These are phyloP conservation scores for Triplophysa siluroides DNA, from an alignment of 2,113 vertebrate genomes.

Conservation along the genomic window DNA sequence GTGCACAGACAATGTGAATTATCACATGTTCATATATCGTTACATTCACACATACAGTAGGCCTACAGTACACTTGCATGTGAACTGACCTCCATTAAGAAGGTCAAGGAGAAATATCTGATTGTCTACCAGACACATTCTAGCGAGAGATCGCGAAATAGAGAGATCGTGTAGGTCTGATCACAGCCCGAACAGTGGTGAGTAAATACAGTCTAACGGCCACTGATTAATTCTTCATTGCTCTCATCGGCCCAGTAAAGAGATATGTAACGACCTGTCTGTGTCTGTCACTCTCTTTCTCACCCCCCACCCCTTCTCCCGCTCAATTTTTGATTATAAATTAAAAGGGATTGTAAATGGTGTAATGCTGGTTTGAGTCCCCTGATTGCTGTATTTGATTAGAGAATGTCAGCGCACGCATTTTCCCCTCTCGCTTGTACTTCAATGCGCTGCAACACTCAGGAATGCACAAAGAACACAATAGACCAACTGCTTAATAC, in stretches of 20 bases:
- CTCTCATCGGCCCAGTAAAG: slow-evolving; percentile 95
- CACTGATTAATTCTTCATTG: slow-evolving; percentile 99
- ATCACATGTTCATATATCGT: neutral
- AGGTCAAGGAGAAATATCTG: slow-evolving; percentile 56
- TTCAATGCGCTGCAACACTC: slow-evolving; percentile 63
- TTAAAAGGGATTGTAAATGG: slow-evolving; percentile 97
- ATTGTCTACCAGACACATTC: slow-evolving; percentile 49
- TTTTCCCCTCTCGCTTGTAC: slow-evolving; percentile 67
- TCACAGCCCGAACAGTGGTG: slow-evolving; percentile 70
- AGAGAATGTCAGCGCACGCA: slow-evolving; percentile 78
- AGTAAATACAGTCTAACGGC: slow-evolving; percentile 94
- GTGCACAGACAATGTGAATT: too few relatives aligned
- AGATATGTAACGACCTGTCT: slow-evolving; percentile 92
- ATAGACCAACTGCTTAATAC: slow-evolving; percentile 64
- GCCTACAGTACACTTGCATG: slow-evolving; percentile 33
- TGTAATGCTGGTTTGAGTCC: slow-evolving; percentile 89
- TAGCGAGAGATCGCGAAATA: slow-evolving; percentile 27
- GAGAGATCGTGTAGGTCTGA: slow-evolving; percentile 53
- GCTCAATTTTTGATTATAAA: slow-evolving; percentile 96
- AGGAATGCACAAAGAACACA: slow-evolving; percentile 70
- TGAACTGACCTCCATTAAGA: slow-evolving; percentile 54
- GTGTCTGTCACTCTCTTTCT: slow-evolving; percentile 58
- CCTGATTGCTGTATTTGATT: slow-evolving; percentile 85
- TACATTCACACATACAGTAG: neutral
- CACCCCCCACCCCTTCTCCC: slow-evolving; percentile 76